These are phyloP conservation scores for Platycheirus rosarum DNA, from an alignment of 2,888 invertebrate species.

Conservation along the genomic window DNA sequence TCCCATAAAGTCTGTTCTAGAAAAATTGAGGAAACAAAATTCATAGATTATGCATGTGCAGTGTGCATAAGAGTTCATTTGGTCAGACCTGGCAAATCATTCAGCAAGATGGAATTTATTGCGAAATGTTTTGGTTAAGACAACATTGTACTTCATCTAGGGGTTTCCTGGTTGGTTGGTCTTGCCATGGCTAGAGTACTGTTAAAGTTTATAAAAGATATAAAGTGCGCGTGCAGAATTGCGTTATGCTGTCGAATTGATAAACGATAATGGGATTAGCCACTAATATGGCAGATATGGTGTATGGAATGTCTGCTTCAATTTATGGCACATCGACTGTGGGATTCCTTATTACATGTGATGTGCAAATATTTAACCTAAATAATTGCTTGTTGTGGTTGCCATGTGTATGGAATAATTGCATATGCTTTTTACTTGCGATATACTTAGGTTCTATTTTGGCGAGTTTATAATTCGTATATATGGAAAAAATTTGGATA, in stretches of 20 bases:
- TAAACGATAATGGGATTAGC: constrained; percentile 73
- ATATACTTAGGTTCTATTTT: no score
- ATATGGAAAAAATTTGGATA: no score
- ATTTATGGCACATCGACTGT: constrained; percentile 45
- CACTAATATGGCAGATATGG: constrained; percentile 72
- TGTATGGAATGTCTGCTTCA: constrained; percentile 64
- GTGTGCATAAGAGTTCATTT: constrained; percentile 58
- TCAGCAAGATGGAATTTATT: constrained; percentile 54
- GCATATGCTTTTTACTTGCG: no score
- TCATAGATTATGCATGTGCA: constrained; percentile 2
- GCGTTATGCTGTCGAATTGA: constrained; percentile 71
- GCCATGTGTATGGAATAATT: constrained; percentile 4
- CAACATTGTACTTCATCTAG: constrained; percentile 5
- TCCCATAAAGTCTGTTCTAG: constrained; percentile 19
- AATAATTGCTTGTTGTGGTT: no score
- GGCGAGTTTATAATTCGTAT: no score
- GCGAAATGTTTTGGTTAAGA: constrained; percentile 23
- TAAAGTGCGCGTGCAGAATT: constrained; percentile 37
- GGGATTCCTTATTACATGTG: constrained; percentile 51
- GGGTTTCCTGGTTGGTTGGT: constrained; percentile 1
- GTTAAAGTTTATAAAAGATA: not conserved
- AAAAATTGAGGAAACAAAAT: constrained; percentile 15
- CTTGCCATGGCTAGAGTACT: not conserved
- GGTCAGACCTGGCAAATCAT: constrained; percentile 68
- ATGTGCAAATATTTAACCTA: no score